Evolutionary conservation across 2,113 vertebrate genomes (phyloP), one percentile per base, ranked within the genome.

Genomic region (Neolamprologus cancellatus): DNA sequence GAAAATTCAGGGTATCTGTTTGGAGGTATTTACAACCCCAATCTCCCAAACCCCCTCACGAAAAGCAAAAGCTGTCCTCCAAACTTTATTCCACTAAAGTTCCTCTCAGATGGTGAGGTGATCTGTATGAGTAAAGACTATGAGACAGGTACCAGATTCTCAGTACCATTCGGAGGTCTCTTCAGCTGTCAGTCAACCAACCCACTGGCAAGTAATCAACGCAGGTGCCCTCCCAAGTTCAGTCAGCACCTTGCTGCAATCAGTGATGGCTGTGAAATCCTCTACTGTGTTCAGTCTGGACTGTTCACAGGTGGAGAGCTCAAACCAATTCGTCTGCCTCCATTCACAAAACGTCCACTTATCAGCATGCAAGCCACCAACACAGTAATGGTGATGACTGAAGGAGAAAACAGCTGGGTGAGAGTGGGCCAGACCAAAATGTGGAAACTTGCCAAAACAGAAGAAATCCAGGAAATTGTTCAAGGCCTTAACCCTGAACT

Each of bases 211-310:
- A 86, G 55, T 0, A 30, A 14, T 39, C 93, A 95, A 20, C 20
- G 81, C 18, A 97, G 91, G 28, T 99, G 98, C 74, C 97, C 98
- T 0, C 90, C 92, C 0, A 96, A 96, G 64, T 98, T 98, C 91
- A 98, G 98, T 71, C 98, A 98, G 88, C 98, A 99, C 86, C 91
- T 97, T 2, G 97, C 97, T 0, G 78, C 96, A 39, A 97, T 99
- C 91, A 98, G 97, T 0, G 97, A 98, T 2, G 97, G 97, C n/a
- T 99, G 98, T 90, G 96, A 98, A 94, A 94, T 99, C 20, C 95
- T 97, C 15, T 98, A 97, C 86, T 99, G 98, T 0, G 93, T 98
- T 52, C 95, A 95, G 86, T 96, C 97, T 0, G 96, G 96, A 2
- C 17, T 96, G 41, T 97, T 98, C 82, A 97, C 96, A 0, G 94